Evolutionary conservation across 1,140 invertebrate species (phyloP).

Genomic region (Conus betulinus): DNA sequence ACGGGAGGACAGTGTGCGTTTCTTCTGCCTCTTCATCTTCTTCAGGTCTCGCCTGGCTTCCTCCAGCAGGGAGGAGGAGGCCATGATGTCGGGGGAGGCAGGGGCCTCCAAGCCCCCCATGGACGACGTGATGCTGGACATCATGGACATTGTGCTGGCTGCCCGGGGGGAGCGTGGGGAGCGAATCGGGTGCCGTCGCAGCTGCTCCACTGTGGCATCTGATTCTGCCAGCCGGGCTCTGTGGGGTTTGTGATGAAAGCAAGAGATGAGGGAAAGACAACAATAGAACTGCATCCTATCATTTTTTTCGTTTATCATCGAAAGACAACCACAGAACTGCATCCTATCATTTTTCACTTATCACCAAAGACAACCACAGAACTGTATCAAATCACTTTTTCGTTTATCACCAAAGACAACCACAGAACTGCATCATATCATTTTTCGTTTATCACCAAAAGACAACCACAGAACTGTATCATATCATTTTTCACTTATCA

Average conservation of each 20-base stretch:
- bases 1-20: conserved; percentile 45
- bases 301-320: no score
- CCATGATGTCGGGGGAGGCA: conserved; percentile 48
- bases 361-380: no score
- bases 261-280: no score
- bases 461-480: no score
- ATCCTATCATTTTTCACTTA: no score
- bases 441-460: no score
- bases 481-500: no score
- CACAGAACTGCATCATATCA: no score
- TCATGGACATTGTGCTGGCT: conserved; percentile 55
- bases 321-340: no score
- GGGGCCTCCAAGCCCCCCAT: conserved; percentile 53
- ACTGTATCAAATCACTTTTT: no score
- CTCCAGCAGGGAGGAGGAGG: conserved; percentile 75
- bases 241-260: neutral
- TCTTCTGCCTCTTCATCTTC: conserved; percentile 77
- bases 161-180: conserved; percentile 64
- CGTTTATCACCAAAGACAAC: no score
- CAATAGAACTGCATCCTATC: no score
- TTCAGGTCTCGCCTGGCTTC: conserved; percentile 83
- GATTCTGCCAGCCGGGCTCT: conserved; percentile 85
- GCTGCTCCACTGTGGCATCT: conserved; percentile 82
- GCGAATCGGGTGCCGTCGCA: conserved; percentile 13
- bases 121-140: conserved; percentile 52